These are phyloP conservation scores for Zaprionus bogoriensis DNA, from an alignment of 2,888 invertebrate species.

Conservation along the genomic window DNA sequence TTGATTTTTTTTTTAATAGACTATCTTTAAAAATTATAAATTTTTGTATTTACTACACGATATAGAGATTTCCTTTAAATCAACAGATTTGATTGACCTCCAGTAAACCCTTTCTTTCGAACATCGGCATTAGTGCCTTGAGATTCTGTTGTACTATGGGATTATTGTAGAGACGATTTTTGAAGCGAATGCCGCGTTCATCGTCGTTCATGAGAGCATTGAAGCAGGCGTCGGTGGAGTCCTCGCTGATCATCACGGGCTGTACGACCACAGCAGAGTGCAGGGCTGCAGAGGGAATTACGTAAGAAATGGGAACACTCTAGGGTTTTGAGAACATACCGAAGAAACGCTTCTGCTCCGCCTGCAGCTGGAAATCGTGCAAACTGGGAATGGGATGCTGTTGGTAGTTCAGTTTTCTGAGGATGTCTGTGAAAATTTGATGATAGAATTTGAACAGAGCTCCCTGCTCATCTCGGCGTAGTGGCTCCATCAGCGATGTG, in stretches of 20 bases:
- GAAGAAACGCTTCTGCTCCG: slow-evolving; percentile 76
- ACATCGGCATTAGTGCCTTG: slow-evolving; percentile 76
- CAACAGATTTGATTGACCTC: slow-evolving; percentile 71
- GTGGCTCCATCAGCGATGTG: slow-evolving; percentile 78
- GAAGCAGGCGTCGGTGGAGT: slow-evolving; percentile 80
- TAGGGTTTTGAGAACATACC: slow-evolving; percentile 54
- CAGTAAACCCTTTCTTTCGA: slow-evolving; percentile 78
- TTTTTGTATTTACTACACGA: too few species aligned
- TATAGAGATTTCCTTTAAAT: too few species aligned
- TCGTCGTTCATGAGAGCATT: slow-evolving; percentile 80
- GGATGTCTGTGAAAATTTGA: slow-evolving; percentile 61
- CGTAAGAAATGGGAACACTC: too few species aligned
- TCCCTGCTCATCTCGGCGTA: slow-evolving; percentile 75
- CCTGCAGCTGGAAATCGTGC: slow-evolving; percentile 73
- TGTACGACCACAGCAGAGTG: slow-evolving; percentile 78
- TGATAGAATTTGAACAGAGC: slow-evolving; percentile 79
- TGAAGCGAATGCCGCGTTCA: slow-evolving; percentile 78
- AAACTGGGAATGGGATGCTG: slow-evolving; percentile 76
- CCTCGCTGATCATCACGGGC: slow-evolving; percentile 79
- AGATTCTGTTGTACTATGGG: slow-evolving; percentile 79
- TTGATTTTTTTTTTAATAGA: too few species aligned
- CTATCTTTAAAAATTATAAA: too few species aligned
- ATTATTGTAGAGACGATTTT: slow-evolving; percentile 78
- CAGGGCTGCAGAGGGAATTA: slow-evolving; percentile 59
- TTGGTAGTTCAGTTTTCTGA: slow-evolving; percentile 69